These are phyloP conservation scores for Dufourea novaeangliae DNA, from an alignment of 1,140 invertebrate genomes.

Conservation along the genomic window DNA sequence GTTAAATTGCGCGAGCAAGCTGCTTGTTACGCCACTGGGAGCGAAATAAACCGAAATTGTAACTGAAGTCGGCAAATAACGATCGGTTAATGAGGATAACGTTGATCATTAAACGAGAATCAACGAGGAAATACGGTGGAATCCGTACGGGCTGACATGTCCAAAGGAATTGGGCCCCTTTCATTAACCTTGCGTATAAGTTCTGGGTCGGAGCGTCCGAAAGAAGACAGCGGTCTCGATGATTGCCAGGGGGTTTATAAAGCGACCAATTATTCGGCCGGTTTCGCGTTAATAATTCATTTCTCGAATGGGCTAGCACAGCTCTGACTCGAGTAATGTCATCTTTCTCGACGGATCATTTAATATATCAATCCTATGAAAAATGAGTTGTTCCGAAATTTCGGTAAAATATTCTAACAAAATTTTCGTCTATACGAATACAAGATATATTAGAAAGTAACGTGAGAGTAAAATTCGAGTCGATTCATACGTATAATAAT, in stretches of 20 bases:
- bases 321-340: neutral
- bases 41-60: neutral
- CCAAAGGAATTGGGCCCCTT: conserved; percentile 21
- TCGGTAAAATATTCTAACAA: too few species aligned
- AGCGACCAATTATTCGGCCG: neutral
- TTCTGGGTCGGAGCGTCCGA: conserved; percentile 14
- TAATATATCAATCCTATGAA: too few species aligned
- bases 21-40: conserved; percentile 13
- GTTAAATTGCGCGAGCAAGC: neutral
- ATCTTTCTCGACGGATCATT: too few species aligned
- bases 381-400: too few species aligned
- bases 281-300: neutral
- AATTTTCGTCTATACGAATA: too few species aligned
- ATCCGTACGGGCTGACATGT: conserved; percentile 19
- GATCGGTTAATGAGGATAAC: conserved; percentile 36
- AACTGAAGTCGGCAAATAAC: conserved; percentile 20
- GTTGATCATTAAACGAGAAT: conserved; percentile 28
- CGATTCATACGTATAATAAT: too few species aligned
- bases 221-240: neutral
- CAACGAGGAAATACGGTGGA: conserved; percentile 21
- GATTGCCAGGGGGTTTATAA: too few species aligned
- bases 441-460: too few species aligned
- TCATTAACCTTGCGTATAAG: conserved; percentile 16
- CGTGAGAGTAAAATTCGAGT: too few species aligned
- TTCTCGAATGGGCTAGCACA: neutral